Base-by-base conservation (phyloP, 1,140 invertebrate genomes). In the Saxidomus purpurata region DNA sequence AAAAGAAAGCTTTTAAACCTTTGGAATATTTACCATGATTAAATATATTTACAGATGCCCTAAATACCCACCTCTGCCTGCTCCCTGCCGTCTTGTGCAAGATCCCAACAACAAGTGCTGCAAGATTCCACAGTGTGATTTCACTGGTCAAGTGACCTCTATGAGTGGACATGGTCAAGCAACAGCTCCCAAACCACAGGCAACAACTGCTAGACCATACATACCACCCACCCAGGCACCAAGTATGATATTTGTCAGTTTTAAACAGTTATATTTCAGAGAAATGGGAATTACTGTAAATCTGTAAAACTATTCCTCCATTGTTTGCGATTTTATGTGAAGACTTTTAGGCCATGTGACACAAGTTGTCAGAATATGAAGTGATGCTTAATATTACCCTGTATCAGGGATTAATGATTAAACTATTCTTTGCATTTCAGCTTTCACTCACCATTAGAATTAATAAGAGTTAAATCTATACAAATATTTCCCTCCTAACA, bases 21-120 rank as follows among this genome's bases (percentile, higher is more conserved):
- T n/a, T n/a, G n/a, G n/a, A n/a, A n/a, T n/a, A n/a, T n/a, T n/a
- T n/a, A n/a, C n/a, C n/a, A n/a, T n/a, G n/a, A n/a, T n/a, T n/a
- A n/a, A n/a, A n/a, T n/a, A 15, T 43, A 43, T 31, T 67, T 67
- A 17, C 31, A 93, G 92, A 38, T 93, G 91, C 80, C 88, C 85
- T 22, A 88, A 91, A 28, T 90, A 77, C 81, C 40, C 74, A 38
- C 90, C 88, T 82, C 90, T 93, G 22, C 92, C 92, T 15, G 31
- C 89, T 6, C 52, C 77, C 40, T 93, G 92, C 79, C 81, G 63
- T n/a, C 89, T 93, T 43, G 67, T 92, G 0, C 83, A 83, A 6
- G 92, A 93, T 55, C 92, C 92, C 0, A 88, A 84, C 47, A 92
- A 92, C 79, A 17, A 31, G 49, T 93, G 91, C 79, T 93, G 92